Conservation (phyloP, 2,888 invertebrate species). For the Tinea semifulvella region DNA sequence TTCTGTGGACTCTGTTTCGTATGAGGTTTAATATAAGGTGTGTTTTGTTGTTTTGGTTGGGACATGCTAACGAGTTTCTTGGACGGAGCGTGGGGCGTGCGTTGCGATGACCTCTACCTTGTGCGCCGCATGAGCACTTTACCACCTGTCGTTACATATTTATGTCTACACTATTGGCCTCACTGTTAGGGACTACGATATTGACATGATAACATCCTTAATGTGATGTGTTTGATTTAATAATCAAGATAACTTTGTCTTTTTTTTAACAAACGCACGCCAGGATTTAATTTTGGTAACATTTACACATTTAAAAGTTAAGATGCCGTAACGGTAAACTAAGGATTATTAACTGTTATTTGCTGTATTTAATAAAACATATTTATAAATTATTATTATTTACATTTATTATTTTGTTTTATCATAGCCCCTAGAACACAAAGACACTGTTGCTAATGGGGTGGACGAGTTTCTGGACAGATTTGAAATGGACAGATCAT, state of each 20-base stretch:
- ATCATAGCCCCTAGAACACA: no score
- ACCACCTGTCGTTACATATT: constrained; percentile 68
- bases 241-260: constrained; percentile 32
- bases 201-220: constrained; percentile 69
- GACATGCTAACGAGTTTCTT: constrained; percentile 30
- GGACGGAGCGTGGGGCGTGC: constrained; percentile 44
- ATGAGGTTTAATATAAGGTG: constrained; percentile 36
- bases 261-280: constrained; percentile 9
- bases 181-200: constrained; percentile 67
- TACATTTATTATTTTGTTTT: no score
- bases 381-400: no score
- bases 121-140: constrained; percentile 60
- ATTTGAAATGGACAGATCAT: no score
- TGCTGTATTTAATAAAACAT: no score
- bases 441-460: no score
- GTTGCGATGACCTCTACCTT: constrained; percentile 27
- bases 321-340: no score
- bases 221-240: constrained; percentile 70
- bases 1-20: constrained; percentile 32
- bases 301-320: neutral
- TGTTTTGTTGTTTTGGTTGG: constrained; percentile 30
- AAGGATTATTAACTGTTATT: no score
- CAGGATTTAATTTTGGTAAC: constrained; percentile 1
- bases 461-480: no score
- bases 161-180: constrained; percentile 67